Conservation (phyloP, 1,140 invertebrate species). For the Zelostemma sp. region DNA sequence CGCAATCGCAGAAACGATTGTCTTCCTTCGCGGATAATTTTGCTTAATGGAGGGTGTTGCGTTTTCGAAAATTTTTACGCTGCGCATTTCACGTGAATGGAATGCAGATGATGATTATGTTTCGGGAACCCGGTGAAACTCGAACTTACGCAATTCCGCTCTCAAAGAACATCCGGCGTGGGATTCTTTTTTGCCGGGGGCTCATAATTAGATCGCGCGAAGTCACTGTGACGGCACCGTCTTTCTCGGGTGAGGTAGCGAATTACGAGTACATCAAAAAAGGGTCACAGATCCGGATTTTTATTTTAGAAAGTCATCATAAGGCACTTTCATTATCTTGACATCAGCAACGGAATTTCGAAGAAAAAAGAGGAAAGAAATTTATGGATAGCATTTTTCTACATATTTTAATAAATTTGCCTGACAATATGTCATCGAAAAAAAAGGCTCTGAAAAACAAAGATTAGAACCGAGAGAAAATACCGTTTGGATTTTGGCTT, state of each 20-base stretch:
- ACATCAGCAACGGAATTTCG: slow-evolving; percentile 24
- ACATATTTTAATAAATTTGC: no score
- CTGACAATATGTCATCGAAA: no score
- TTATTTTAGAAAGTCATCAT: slow-evolving; percentile 37
- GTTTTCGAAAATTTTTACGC: not conserved
- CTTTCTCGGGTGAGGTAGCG: not conserved
- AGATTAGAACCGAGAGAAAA: no score
- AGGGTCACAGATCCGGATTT: slow-evolving; percentile 29
- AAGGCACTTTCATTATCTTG: slow-evolving; percentile 38
- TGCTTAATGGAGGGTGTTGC: not conserved
- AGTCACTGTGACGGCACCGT: slow-evolving; percentile 2
- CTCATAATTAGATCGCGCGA: slow-evolving; percentile 23
- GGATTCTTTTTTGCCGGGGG: slow-evolving; percentile 19
- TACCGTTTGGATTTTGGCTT: no score
- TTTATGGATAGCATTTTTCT: no score
- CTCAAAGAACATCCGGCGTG: slow-evolving; percentile 41
- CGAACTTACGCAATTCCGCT: slow-evolving; percentile 40
- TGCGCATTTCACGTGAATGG: no score
- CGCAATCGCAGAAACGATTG: slow-evolving; percentile 10
- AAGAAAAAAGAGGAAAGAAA: no score
- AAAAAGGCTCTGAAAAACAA: no score
- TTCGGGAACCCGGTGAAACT: slow-evolving; percentile 27
- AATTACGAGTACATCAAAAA: slow-evolving; percentile 18
- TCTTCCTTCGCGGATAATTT: not conserved
- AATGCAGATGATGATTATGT: slow-evolving; percentile 13